These are phyloP conservation scores for Drosophila arawakana DNA, from an alignment of 1,140 invertebrate species.

Conservation along the genomic window DNA sequence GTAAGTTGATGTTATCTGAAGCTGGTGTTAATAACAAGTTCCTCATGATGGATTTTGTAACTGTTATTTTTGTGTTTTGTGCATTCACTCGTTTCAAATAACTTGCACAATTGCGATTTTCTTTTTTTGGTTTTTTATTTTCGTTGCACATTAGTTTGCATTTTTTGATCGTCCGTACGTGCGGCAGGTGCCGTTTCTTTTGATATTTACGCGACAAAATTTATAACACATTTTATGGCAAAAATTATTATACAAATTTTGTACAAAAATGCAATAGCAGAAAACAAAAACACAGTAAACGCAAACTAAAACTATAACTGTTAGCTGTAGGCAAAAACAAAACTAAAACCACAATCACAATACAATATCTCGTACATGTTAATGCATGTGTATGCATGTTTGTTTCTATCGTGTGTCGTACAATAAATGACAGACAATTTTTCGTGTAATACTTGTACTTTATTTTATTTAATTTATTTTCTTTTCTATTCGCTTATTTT, in stretches of 20 bases:
- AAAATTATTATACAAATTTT: slow-evolving; percentile 42
- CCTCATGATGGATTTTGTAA: neutral
- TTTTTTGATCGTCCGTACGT: slow-evolving; percentile 56
- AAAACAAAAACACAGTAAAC: slow-evolving; percentile 2
- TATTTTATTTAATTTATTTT: slow-evolving; percentile 32
- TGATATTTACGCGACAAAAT: slow-evolving; percentile 66
- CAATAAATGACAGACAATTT: slow-evolving; percentile 40
- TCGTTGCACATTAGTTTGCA: slow-evolving; percentile 30
- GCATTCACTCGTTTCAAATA: slow-evolving; percentile 57
- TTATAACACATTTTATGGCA: slow-evolving; percentile 55
- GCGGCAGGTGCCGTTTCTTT: slow-evolving; percentile 52
- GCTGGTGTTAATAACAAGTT: slow-evolving; percentile 30
- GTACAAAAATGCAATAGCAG: slow-evolving; percentile 44
- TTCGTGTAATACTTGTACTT: slow-evolving; percentile 33
- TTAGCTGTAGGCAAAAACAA: neutral
- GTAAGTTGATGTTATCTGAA: slow-evolving; percentile 15
- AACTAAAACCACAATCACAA: slow-evolving; percentile 37
- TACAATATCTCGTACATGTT: neutral
- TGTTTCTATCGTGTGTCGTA: slow-evolving; percentile 26
- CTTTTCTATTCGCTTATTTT: slow-evolving; percentile 33
- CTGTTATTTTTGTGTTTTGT: slow-evolving; percentile 24
- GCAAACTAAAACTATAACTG: too few species aligned
- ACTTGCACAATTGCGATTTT: slow-evolving; percentile 38
- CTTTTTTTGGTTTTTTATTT: slow-evolving; percentile 16
- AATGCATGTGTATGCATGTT: slow-evolving; percentile 8